phyloP scores from a whole-genome alignment of 2,888 invertebrate genomes.

The Oscheius sp. region DNA sequence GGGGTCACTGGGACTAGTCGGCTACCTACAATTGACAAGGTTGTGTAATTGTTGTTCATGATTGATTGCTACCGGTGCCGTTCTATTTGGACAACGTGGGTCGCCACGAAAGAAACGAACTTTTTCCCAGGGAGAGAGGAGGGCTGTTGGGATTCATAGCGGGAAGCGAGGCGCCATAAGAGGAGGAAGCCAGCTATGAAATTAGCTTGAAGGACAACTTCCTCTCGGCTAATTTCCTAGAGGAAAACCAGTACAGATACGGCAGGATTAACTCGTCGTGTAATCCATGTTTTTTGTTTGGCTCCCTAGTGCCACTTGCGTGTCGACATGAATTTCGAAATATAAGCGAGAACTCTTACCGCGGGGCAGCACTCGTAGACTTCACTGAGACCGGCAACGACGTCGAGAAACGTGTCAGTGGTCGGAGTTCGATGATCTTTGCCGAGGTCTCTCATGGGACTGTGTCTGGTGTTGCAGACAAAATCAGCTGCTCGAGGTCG shows the following conservation, averaged over 20 bases:
- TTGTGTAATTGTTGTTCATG: slow-evolving; percentile 19
- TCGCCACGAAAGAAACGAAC: slow-evolving; percentile 1
- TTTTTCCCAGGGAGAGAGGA: background rate
- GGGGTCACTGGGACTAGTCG: background rate
- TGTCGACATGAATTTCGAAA: too few species aligned
- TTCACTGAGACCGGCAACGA: slow-evolving; percentile 48
- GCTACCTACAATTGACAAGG: slow-evolving; percentile 10
- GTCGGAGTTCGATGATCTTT: slow-evolving; percentile 38
- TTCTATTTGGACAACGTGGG: slow-evolving; percentile 22
- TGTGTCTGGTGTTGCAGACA: slow-evolving; percentile 41
- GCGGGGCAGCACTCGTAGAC: slow-evolving; percentile 30
- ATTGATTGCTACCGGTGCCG: slow-evolving; percentile 23
- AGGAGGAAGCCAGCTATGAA: too few species aligned
- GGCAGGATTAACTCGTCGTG: too few species aligned
- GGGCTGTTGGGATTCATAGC: background rate
- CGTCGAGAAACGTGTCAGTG: slow-evolving; percentile 59
- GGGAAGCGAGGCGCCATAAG: too few species aligned
- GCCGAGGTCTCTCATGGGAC: slow-evolving; percentile 8
- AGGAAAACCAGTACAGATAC: too few species aligned
- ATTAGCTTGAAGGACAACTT: too few species aligned
- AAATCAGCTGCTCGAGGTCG: slow-evolving; percentile 54
- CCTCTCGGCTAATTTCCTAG: too few species aligned
- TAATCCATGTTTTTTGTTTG: too few species aligned
- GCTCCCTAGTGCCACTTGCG: too few species aligned
- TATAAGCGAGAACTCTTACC: slow-evolving; percentile 5